A percentile compares a stretch with the other conserved stretches of the same genome.
These are phyloP conservation scores for Epistrophe grossulariae DNA, from an alignment of 2,888 invertebrate species.

Conservation along the genomic window DNA sequence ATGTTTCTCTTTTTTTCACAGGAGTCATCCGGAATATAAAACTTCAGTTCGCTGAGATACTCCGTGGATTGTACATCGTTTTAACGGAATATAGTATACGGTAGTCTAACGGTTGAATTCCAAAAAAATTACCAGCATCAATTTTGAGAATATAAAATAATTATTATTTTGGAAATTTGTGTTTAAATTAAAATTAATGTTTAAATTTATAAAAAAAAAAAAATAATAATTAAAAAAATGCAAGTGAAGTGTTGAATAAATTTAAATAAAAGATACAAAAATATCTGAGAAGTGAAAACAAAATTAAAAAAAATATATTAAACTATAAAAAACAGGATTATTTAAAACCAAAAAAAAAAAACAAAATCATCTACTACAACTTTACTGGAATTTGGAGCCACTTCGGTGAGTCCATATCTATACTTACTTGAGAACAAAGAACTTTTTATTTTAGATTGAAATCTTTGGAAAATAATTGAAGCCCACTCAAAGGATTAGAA, in stretches of 20 bases:
- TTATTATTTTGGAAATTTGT: background rate
- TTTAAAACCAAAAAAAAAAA: slow-evolving; percentile 13
- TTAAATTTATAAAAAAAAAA: slow-evolving; percentile 4
- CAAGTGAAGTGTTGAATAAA: slow-evolving; percentile 25
- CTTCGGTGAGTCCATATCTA: slow-evolving; percentile 38
- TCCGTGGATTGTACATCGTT: slow-evolving; percentile 78
- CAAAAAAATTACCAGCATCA: background rate
- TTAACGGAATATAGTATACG: slow-evolving; percentile 37
- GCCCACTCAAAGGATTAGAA: slow-evolving; percentile 14
- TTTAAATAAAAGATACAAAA: background rate
- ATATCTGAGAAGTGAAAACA: background rate
- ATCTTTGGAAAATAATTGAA: slow-evolving; percentile 40
- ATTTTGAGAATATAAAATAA: background rate
- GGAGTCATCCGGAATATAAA: slow-evolving; percentile 78
- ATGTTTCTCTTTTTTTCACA: slow-evolving; percentile 70
- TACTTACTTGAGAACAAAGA: slow-evolving; percentile 36
- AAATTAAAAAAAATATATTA: background rate
- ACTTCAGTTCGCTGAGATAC: slow-evolving; percentile 79
- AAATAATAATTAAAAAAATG: background rate
- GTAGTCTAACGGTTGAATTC: slow-evolving; percentile 38
- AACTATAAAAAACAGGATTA: slow-evolving; percentile 26
- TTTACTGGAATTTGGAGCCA: slow-evolving; percentile 47
- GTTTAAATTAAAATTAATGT: background rate
- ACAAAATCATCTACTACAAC: slow-evolving; percentile 2
- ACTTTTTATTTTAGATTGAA: slow-evolving; percentile 45